These are phyloP conservation scores for Sesia apiformis DNA, from an alignment of 2,888 invertebrate genomes.

Conservation along the genomic window DNA sequence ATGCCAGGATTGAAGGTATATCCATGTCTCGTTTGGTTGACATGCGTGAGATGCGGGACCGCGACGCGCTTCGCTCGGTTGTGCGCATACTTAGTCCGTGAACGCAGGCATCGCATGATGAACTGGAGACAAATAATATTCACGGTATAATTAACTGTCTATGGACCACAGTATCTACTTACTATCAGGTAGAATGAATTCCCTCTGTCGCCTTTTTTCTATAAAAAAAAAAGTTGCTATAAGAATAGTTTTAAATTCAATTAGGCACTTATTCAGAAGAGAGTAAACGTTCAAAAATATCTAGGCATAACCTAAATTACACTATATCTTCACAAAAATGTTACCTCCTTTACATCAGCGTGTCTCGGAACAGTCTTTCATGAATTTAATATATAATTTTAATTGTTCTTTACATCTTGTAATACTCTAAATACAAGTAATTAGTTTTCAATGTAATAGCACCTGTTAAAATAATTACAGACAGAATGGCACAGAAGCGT, in stretches of 20 bases:
- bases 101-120: constrained; percentile 36
- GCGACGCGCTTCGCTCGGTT: constrained; percentile 57
- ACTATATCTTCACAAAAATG: no score
- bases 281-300: no score
- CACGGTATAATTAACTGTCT: no score
- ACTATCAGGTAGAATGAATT: no score
- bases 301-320: no score
- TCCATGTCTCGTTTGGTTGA: constrained; percentile 63
- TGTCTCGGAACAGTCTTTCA: background rate
- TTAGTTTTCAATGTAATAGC: background rate
- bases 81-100: constrained; percentile 48
- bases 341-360: no score
- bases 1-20: constrained; percentile 61
- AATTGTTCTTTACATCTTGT: background rate
- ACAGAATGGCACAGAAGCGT: background rate
- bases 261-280: no score
- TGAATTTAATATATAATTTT: background rate
- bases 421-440: background rate
- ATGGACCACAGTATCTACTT: no score
- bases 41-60: constrained; percentile 51
- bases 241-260: no score
- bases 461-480: background rate
- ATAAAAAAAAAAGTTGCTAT: no score
- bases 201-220: no score
- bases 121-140: constrained; percentile 14